These are phyloP conservation scores for Characodon lateralis DNA, from an alignment of 2,797 vertebrate species.

Conservation along the genomic window DNA sequence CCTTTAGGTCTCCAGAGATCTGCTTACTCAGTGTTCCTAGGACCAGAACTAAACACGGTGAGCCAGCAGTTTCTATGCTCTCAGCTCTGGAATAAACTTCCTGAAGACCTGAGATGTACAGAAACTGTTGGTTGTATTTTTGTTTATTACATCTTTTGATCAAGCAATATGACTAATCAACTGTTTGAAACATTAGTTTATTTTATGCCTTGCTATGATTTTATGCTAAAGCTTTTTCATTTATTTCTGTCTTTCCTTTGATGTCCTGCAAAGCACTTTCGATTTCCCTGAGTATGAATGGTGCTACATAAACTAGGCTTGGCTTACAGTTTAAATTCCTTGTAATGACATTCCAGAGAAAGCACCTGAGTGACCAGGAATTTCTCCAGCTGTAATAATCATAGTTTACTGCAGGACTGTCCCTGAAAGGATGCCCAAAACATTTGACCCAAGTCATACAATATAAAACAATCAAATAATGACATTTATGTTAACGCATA, in stretches of 20 bases:
- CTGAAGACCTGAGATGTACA: not conserved
- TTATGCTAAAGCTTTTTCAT: not conserved
- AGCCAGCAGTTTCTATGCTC: too few relatives aligned
- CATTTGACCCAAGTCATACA: too few relatives aligned
- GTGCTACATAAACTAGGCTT: not conserved
- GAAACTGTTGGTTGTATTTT: not conserved
- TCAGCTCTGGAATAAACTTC: not conserved
- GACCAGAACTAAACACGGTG: too few relatives aligned
- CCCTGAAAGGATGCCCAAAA: too few relatives aligned
- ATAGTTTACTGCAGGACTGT: not conserved
- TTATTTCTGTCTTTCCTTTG: not conserved
- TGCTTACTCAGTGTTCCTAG: too few relatives aligned
- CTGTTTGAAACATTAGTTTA: not conserved
- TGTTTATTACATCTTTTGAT: not conserved
- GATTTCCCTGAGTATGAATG: not conserved
- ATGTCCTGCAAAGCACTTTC: not conserved
- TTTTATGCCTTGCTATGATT: not conserved
- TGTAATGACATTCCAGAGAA: not conserved
- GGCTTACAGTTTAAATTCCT: not conserved
- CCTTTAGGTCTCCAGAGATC: too few relatives aligned
- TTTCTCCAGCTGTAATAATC: not conserved
- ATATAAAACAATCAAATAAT: too few relatives aligned
- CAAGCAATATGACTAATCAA: not conserved
- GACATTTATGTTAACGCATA: too few relatives aligned
- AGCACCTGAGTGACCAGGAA: not conserved